phyloP scores from a whole-genome alignment of 2,888 invertebrate genomes.

The Alcis repandata region DNA sequence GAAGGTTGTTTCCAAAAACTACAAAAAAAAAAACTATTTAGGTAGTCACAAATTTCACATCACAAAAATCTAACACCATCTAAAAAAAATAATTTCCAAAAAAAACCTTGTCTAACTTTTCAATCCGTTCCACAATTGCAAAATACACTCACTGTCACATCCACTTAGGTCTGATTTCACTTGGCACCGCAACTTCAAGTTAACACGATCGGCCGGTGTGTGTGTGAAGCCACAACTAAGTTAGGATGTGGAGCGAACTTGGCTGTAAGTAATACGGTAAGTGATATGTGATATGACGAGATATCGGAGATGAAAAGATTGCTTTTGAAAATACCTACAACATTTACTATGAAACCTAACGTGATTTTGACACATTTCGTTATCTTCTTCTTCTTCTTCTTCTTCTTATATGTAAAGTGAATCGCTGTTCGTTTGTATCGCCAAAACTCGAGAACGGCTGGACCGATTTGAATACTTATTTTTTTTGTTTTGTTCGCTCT shows the following conservation, averaged over 20 bases:
- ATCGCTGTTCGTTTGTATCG: no score
- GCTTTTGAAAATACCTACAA: no score
- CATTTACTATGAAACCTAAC: background rate
- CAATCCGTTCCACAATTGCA: background rate
- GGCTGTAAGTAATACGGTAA: conserved; percentile 3
- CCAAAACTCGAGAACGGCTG: no score
- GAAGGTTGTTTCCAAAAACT: background rate
- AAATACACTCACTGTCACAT: conserved; percentile 8
- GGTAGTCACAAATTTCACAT: background rate
- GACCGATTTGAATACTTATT: no score
- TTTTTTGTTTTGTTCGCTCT: no score
- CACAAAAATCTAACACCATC: no score
- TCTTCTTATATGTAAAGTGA: no score
- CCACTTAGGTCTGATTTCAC: conserved; percentile 17
- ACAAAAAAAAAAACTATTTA: background rate
- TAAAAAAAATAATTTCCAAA: background rate
- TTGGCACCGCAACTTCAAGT: background rate
- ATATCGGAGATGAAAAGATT: no score
- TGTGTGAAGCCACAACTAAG: conserved; percentile 26
- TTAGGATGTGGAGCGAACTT: conserved; percentile 17
- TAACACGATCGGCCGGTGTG: conserved; percentile 27
- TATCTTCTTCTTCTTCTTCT: no score
- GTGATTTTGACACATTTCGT: no score
- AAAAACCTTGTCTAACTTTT: background rate
- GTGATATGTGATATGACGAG: background rate